Percentiles rank a stretch among this genome's conserved stretches.
phyloP scores from a whole-genome alignment of 2,888 invertebrate species.

The Arge pagana region DNA sequence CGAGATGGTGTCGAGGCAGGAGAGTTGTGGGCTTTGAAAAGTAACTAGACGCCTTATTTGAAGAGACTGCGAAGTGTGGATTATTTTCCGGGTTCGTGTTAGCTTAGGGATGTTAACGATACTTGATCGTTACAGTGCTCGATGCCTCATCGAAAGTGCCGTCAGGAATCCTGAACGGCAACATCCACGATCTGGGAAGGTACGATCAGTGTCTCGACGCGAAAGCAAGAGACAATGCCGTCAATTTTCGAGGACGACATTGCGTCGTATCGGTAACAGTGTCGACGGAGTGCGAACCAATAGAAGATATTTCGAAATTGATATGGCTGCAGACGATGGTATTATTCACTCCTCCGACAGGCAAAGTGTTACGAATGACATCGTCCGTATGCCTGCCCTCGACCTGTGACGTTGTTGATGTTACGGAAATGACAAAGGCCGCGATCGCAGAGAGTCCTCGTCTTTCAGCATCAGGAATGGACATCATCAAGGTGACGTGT shows the following conservation, averaged over 20 bases:
- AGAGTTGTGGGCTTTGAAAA: conserved; percentile 7
- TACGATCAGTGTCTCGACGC: conserved; percentile 56
- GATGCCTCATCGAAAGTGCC: conserved; percentile 61
- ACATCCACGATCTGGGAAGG: conserved; percentile 57
- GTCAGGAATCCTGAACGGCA: conserved; percentile 58
- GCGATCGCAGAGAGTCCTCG: background rate
- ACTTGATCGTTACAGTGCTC: conserved; percentile 55
- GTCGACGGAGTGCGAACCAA: conserved; percentile 1
- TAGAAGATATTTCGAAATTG: background rate
- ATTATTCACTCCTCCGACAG: background rate
- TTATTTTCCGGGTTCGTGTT: background rate
- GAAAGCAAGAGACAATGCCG: conserved; percentile 33
- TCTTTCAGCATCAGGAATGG: background rate
- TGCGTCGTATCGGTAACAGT: conserved; percentile 44
- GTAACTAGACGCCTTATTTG: conserved; percentile 1
- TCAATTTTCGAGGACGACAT: conserved; percentile 53
- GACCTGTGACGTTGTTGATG: conserved; percentile 50
- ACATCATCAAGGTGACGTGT: background rate
- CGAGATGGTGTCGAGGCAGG: conserved; percentile 1
- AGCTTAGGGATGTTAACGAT: background rate
- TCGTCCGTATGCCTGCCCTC: conserved; percentile 58
- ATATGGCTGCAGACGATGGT: background rate
- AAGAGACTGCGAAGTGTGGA: background rate
- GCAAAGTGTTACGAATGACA: conserved; percentile 32
- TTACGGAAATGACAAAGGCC: conserved; percentile 32